These are phyloP conservation scores for Heterodera carotae DNA, from an alignment of 1,140 invertebrate genomes.

Conservation along the genomic window DNA sequence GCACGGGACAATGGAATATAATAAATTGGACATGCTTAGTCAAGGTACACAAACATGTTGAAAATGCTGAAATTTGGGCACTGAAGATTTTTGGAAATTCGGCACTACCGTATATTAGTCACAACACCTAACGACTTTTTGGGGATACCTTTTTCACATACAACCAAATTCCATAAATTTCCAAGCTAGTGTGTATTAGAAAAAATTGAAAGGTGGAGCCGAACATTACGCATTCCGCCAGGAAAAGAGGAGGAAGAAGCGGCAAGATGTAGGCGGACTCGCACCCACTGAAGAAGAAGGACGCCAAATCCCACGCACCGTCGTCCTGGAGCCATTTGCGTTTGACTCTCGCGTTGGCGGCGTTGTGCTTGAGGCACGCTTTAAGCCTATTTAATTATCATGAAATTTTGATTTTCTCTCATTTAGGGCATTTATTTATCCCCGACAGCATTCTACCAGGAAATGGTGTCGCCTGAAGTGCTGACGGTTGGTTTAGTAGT, in stretches of 20 bases:
- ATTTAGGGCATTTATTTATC: constrained; percentile 23
- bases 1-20: background rate
- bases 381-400: background rate
- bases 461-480: constrained; percentile 24
- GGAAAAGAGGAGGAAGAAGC: background rate
- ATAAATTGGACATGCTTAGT: background rate
- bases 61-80: too few relatives aligned
- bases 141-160: too few relatives aligned
- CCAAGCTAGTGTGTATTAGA: too few relatives aligned
- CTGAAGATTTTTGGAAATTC: too few relatives aligned
- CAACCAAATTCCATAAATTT: too few relatives aligned
- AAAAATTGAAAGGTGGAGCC: background rate
- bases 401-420: background rate
- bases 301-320: constrained; percentile 5
- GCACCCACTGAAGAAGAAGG: constrained; percentile 19
- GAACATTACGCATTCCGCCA: background rate
- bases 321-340: constrained; percentile 23
- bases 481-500: constrained; percentile 14
- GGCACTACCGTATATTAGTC: too few relatives aligned
- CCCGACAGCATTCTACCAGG: constrained; percentile 24
- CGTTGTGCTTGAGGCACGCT: constrained; percentile 22
- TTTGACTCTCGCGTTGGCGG: constrained; percentile 29
- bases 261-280: constrained; percentile 4
- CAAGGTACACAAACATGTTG: background rate
- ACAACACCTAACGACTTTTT: too few relatives aligned